Base-by-base conservation (phyloP, 2,797 vertebrate species). In the Crypturellus tataupa region DNA sequence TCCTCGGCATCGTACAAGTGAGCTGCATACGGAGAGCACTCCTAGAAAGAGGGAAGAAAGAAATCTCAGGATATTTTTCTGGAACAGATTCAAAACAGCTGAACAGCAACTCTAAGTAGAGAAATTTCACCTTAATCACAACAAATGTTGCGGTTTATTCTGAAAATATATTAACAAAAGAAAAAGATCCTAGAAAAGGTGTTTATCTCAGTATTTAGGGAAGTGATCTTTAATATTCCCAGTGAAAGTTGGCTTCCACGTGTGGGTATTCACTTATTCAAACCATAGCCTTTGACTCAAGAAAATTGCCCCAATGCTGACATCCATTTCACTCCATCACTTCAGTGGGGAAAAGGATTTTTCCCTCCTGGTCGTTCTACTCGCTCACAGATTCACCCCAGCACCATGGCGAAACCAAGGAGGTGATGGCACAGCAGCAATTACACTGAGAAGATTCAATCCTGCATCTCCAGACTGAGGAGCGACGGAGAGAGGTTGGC, bases 1-100 rank as follows among this genome's bases (percentile, higher is more conserved):
- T 99, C 99, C 89, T 99, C 99, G 0, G 99, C 98, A 0, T 99
- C 99, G 2, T 98, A 99, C 55, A 99, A 98, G 97, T 99, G 99
- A 91, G 99, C 99, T 2, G 99, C 99, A 15, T 98, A 99, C 0
- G 99, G 99, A 21, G 99, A 99, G 82, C 99, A 99, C 90, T 99
- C 99, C 99, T 99, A 95, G 29, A 40, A 72, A 42, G 63, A 97
- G 55, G 86, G 62, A 89, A 42, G 24, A 5, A 70, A 39, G 77
- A 85, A 71, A 42, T 21, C 40, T 79, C 39, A 16, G 63, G 49
- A 60, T 10, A 33, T 25, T 79, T 84, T n/a, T 23, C 51, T 85
- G 31, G 62, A 72, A 4, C 25, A 40, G 56, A 92, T 71, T 60
- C 64, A 44, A 87, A 95, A 93, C 78, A 94, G 80, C 60, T 75